Base-by-base conservation (phyloP, 2,888 invertebrate genomes). In the Mimachlamys varia region DNA sequence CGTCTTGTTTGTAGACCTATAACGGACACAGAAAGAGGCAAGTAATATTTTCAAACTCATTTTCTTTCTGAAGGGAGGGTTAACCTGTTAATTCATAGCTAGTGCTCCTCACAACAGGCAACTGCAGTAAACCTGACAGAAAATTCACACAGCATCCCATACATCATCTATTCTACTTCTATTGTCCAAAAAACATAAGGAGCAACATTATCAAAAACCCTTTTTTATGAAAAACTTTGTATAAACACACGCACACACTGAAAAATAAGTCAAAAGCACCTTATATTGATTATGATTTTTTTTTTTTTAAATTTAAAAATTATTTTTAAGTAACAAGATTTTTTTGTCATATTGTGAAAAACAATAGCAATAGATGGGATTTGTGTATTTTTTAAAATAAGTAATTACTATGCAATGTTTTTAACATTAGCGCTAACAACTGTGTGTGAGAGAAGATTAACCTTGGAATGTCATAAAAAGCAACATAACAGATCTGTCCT, bases 251-350 rank as follows among this genome's bases (percentile, higher is more conserved):
- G 76, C 76, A 76, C 76, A 76, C 76, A 76, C 76, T 76, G 76
- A 76, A 76, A 76, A 76, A 76, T 76, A 76, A 76, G 76, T 76
- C 76, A 33, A 76, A 76, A 76, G 76, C 76, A 76, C 76, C 76
- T 12, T 76, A 76, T 76, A 76, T 76, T 76, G 76, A 76, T 76
- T 76, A 76, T 76, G 76, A 76, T 76, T 76, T 76, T 76, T 76
- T 76, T 76, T 62, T 44, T 44, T 62, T 27, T 33, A 0, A 76
- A 33, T 76, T 76, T 33, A 27, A 76, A 76, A 76, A 76, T 17
- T 76, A 76, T 76, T 76, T n/a, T 58, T 76, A 76, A 76, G 76
- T 76, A 76, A 76, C 76, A 76, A 76, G 33, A 76, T 76, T 27
- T 76, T 27, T 76, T 76, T 33, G 13, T 76, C 76, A 76, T 44